phyloP scores from a whole-genome alignment of 2,113 vertebrate species.

The Mormyrus lacerda region DNA sequence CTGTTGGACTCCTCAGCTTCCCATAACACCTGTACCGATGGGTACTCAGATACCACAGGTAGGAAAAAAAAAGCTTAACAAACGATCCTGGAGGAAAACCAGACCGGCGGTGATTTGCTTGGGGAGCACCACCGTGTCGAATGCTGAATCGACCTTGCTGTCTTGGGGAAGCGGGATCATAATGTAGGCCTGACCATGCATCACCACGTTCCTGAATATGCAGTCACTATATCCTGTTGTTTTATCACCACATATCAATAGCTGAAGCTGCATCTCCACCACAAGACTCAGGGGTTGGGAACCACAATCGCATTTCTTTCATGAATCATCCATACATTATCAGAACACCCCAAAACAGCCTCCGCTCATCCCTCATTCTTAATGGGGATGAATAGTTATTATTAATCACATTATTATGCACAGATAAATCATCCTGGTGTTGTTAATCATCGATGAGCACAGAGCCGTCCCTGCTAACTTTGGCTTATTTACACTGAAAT shows the following conservation, averaged over 20 bases:
- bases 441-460: background rate
- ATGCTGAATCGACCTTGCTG: background rate
- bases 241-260: background rate
- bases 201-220: background rate
- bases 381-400: background rate
- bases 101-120: background rate
- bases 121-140: background rate
- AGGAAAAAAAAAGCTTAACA: background rate
- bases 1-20: background rate
- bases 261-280: background rate
- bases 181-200: background rate
- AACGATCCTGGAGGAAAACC: background rate
- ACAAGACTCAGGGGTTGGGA: background rate
- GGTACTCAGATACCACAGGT: constrained; percentile 1
- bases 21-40: background rate
- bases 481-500: background rate
- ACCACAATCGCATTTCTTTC: background rate
- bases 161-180: background rate
- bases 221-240: background rate
- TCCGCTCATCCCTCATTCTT: background rate
- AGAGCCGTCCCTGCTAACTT: background rate
- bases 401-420: constrained; percentile 2
- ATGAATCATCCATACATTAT: background rate
- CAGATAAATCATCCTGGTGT: background rate
- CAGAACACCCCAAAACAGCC: background rate